Percentiles rank a stretch among this genome's conserved stretches.
Evolutionary conservation across 1,140 invertebrate genomes (phyloP).

Genomic region (Bathynomus jamesi): DNA sequence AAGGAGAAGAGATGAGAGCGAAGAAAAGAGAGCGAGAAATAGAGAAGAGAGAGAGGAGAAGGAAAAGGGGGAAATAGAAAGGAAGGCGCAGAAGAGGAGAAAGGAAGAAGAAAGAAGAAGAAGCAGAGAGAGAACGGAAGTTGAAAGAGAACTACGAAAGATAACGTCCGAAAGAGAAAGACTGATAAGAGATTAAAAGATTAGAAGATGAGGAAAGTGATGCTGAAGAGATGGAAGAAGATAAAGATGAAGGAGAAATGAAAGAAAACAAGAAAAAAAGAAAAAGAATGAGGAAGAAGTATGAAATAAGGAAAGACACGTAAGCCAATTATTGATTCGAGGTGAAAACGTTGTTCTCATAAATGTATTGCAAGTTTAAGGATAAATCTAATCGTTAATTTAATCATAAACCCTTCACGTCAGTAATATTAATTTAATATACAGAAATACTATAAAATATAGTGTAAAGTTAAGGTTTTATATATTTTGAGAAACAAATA

Average conservation of each 20-base stretch:
- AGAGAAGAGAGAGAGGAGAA: not conserved
- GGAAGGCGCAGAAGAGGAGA: conserved; percentile 9
- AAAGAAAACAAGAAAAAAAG: not conserved
- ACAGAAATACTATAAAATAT: too few relatives aligned
- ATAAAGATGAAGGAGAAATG: not conserved
- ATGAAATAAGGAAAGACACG: conserved; percentile 11
- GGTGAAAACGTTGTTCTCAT: conserved; percentile 14
- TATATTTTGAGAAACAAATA: too few relatives aligned
- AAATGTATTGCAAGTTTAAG: not conserved
- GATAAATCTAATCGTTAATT: too few relatives aligned
- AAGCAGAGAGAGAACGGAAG: not conserved
- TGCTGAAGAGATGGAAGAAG: not conserved
- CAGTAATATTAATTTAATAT: too few relatives aligned
- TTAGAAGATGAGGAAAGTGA: not conserved
- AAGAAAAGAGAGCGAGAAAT: not conserved
- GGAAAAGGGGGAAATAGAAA: not conserved
- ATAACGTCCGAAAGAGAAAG: not conserved
- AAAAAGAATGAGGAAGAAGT: conserved; percentile 3
- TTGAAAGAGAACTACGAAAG: not conserved
- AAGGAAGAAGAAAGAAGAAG: not conserved
- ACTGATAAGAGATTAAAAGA: not conserved
- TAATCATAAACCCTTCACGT: too few relatives aligned
- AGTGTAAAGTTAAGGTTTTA: too few relatives aligned
- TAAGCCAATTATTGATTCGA: conserved; percentile 7
- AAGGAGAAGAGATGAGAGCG: not conserved